Evolutionary conservation across 2,797 vertebrate species (phyloP).

Genomic region (Molossus alvarezi): DNA sequence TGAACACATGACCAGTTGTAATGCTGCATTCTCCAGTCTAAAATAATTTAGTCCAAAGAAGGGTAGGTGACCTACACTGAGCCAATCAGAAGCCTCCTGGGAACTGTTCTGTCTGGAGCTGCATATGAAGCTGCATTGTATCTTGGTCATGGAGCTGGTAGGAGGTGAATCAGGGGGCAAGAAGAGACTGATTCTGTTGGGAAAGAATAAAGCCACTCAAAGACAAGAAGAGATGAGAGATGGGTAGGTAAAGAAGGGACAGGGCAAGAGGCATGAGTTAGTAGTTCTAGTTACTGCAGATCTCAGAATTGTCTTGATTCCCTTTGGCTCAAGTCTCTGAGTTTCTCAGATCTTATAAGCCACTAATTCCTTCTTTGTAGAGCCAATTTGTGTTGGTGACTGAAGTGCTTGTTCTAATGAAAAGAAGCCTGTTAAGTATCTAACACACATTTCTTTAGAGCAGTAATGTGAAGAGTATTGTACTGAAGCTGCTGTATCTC

Average conservation of each 20-base stretch:
- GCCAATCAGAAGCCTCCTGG: not conserved
- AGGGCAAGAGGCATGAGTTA: not conserved
- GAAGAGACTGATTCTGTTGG: not conserved
- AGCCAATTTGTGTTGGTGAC: not conserved
- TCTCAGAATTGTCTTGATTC: not conserved
- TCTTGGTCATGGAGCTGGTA: not conserved
- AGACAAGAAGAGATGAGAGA: not conserved
- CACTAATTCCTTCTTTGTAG: not conserved
- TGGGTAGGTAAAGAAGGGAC: not conserved
- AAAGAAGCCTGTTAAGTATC: not conserved
- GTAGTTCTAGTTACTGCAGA: not conserved
- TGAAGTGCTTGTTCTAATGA: not conserved
- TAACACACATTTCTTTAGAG: not conserved
- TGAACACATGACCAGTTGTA: not conserved
- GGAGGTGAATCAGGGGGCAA: not conserved
- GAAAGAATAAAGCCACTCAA: not conserved
- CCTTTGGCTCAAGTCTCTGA: not conserved
- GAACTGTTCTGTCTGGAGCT: not conserved
- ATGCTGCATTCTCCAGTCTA: not conserved
- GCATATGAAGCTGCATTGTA: not conserved
- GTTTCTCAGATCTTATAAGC: not conserved
- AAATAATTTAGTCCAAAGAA: conserved; percentile 23
- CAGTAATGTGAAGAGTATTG: not conserved
- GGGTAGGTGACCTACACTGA: not conserved
- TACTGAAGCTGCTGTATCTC: not conserved